Conservation (phyloP, 30 jellyfish, hydroid and myxozoan species). For the Clytia hemisphaerica region DNA sequence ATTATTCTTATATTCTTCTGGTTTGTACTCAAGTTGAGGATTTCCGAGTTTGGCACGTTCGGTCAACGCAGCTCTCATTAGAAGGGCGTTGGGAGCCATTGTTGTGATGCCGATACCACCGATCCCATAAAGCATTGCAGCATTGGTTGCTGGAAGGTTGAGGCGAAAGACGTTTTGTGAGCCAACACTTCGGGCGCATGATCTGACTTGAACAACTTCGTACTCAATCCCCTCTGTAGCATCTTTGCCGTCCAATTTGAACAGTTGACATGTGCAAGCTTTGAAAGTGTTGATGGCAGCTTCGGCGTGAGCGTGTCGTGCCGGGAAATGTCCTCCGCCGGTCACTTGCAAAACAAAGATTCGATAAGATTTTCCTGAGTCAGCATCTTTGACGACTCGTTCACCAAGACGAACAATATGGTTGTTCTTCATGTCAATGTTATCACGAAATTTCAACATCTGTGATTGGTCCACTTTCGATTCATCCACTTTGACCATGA, state of each 20-base stretch:
- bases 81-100: neutral
- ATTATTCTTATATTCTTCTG: no score
- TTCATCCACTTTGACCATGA: neutral
- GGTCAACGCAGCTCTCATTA: neutral
- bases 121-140: neutral
- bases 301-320: neutral
- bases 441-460: neutral
- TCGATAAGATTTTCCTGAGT: neutral
- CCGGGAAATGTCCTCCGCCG: slow-evolving; percentile 10
- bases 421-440: neutral
- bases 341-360: neutral
- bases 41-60: no score
- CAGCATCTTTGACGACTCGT: neutral
- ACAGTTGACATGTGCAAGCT: neutral
- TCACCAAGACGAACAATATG: slow-evolving; percentile 12
- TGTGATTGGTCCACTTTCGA: neutral
- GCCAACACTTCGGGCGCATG: neutral
- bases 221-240: neutral
- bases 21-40: no score
- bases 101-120: slow-evolving; percentile 11
- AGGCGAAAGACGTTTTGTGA: neutral
- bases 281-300: neutral
- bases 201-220: neutral
- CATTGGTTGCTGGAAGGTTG: neutral
- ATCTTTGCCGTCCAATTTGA: neutral